These are phyloP conservation scores for Strix occidentalis DNA, from an alignment of 2,797 vertebrate genomes.

Conservation along the genomic window DNA sequence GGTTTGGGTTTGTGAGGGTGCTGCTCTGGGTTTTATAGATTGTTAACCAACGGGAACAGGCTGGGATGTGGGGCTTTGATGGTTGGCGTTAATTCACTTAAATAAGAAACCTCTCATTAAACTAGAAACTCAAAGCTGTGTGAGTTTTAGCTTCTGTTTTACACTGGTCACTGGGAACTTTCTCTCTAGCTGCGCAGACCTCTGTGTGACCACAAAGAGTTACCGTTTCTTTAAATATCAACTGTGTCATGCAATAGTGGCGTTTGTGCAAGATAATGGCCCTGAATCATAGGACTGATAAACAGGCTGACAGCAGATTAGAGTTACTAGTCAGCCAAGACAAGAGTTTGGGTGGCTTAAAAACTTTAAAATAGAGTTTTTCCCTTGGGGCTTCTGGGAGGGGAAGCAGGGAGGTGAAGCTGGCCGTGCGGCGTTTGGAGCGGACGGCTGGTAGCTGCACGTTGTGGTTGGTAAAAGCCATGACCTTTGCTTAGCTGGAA, in stretches of 20 bases:
- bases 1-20: neutral
- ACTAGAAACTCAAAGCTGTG: neutral
- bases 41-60: neutral
- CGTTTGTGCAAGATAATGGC: neutral
- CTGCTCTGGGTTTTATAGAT: neutral
- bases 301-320: neutral
- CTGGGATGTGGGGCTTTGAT: neutral
- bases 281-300: neutral
- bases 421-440: neutral
- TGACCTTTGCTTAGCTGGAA: neutral
- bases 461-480: neutral
- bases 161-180: neutral
- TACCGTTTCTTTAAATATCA: neutral
- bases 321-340: neutral
- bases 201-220: neutral
- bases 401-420: neutral
- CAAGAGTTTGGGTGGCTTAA: neutral
- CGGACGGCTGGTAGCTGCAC: fast-evolving
- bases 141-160: neutral
- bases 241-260: neutral
- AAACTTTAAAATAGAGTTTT: neutral
- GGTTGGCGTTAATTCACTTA: neutral
- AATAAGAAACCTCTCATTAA: neutral
- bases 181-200: neutral
- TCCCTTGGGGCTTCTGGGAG: neutral